These are phyloP conservation scores for Nixonia krombeini DNA, from an alignment of 1,140 invertebrate species.

Conservation along the genomic window DNA sequence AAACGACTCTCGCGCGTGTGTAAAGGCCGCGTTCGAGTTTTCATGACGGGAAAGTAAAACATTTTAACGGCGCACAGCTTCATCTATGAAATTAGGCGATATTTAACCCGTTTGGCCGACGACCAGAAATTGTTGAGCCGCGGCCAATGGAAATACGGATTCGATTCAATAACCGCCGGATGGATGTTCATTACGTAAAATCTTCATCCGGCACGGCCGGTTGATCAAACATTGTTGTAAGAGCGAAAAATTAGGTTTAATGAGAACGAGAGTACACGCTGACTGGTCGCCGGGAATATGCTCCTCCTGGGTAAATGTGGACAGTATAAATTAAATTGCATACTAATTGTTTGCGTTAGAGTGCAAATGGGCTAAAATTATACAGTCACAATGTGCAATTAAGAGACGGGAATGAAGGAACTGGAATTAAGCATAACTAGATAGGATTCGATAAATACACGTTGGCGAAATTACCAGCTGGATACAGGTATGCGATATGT, in stretches of 20 bases:
- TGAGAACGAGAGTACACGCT: too few relatives aligned
- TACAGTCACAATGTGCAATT: slow-evolving; percentile 34
- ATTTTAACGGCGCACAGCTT: neutral
- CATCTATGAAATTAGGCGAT: neutral
- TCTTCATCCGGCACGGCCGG: too few relatives aligned
- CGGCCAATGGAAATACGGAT: too few relatives aligned
- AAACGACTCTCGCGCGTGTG: neutral
- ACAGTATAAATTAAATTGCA: slow-evolving; percentile 26
- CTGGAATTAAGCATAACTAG: slow-evolving; percentile 19
- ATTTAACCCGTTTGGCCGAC: too few relatives aligned
- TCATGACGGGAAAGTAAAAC: neutral
- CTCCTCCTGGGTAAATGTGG: too few relatives aligned
- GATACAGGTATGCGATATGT: slow-evolving; percentile 19
- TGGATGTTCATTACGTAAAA: too few relatives aligned
- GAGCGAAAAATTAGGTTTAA: too few relatives aligned
- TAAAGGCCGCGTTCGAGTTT: neutral
- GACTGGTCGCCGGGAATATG: too few relatives aligned
- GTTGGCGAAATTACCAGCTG: slow-evolving; percentile 8
- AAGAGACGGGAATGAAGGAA: slow-evolving; percentile 33
- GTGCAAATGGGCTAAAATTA: slow-evolving; percentile 32
- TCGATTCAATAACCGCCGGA: too few relatives aligned
- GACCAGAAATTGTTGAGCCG: too few relatives aligned
- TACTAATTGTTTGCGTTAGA: slow-evolving; percentile 37
- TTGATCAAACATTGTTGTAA: too few relatives aligned
- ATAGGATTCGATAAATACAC: slow-evolving; percentile 30